phyloP scores from a whole-genome alignment of 2,797 vertebrate genomes.

The Picus viridis region DNA sequence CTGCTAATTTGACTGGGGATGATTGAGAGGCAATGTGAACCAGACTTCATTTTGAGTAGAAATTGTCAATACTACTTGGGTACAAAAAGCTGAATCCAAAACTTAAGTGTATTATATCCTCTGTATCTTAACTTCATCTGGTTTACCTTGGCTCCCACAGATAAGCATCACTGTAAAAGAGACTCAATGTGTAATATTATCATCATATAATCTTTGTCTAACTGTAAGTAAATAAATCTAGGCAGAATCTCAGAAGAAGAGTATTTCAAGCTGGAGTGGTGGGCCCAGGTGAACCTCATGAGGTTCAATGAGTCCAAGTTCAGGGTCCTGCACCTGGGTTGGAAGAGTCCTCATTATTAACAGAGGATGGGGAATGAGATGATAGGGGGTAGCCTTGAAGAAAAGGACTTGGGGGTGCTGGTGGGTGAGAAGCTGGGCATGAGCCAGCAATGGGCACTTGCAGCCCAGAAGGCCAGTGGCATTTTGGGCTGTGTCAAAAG shows the following conservation, averaged over 20 bases:
- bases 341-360: too few relatives aligned
- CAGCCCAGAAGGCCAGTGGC: too few relatives aligned
- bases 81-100: not conserved
- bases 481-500: too few relatives aligned
- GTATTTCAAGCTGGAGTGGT: not conserved
- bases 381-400: too few relatives aligned
- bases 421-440: too few relatives aligned
- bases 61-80: not conserved
- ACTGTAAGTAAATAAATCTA: not conserved
- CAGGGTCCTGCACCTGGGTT: too few relatives aligned
- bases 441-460: too few relatives aligned
- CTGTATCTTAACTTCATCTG: not conserved
- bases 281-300: not conserved
- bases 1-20: not conserved
- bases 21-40: not conserved
- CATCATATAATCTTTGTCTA: not conserved
- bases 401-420: too few relatives aligned
- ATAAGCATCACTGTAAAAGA: not conserved
- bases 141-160: not conserved
- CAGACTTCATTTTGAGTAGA: not conserved
- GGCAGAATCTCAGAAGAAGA: not conserved
- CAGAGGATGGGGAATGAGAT: too few relatives aligned
- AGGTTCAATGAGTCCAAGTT: too few relatives aligned
- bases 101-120: not conserved
- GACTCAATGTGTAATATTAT: not conserved